Evolutionary conservation across 2,113 vertebrate species (phyloP).

Genomic region (Odocoileus virginianus): DNA sequence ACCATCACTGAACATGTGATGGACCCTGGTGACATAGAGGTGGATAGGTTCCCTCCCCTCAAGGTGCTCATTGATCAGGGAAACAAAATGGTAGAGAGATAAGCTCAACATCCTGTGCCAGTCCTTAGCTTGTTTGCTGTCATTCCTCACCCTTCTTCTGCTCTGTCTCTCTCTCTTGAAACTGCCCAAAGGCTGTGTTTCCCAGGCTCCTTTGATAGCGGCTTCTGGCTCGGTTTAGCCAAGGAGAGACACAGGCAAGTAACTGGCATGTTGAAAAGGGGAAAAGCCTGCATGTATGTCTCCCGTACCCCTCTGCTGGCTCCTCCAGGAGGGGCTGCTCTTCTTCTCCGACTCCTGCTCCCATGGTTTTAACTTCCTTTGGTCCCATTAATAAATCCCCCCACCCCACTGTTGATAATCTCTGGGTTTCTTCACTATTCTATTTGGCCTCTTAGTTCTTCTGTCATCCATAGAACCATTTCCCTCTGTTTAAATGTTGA

Average conservation of each 20-base stretch:
- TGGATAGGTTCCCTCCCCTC: neutral
- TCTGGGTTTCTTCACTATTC: slow-evolving; percentile 8
- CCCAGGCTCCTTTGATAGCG: neutral
- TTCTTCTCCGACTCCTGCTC: neutral
- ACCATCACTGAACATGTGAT: neutral
- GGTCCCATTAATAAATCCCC: neutral
- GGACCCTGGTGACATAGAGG: neutral
- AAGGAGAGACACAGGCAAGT: neutral
- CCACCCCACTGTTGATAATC: neutral
- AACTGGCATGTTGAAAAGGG: neutral
- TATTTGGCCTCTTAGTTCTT: neutral
- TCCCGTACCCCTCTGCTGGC: neutral
- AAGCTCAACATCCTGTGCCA: neutral
- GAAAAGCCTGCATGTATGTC: neutral
- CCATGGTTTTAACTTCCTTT: neutral
- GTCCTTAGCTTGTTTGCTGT: neutral
- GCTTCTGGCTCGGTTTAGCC: neutral
- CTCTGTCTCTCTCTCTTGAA: neutral
- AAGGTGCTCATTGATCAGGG: neutral
- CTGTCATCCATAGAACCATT: neutral
- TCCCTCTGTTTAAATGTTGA: neutral
- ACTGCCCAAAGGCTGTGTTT: neutral
- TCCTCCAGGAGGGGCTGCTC: neutral
- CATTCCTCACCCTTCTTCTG: neutral
- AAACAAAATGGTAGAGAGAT: neutral